Percentiles rank a stretch among this genome's conserved stretches.
These are phyloP conservation scores for Tethya wilhelma DNA, from an alignment of 37 sponge, comb jelly and placozoan genomes.

Conservation along the genomic window DNA sequence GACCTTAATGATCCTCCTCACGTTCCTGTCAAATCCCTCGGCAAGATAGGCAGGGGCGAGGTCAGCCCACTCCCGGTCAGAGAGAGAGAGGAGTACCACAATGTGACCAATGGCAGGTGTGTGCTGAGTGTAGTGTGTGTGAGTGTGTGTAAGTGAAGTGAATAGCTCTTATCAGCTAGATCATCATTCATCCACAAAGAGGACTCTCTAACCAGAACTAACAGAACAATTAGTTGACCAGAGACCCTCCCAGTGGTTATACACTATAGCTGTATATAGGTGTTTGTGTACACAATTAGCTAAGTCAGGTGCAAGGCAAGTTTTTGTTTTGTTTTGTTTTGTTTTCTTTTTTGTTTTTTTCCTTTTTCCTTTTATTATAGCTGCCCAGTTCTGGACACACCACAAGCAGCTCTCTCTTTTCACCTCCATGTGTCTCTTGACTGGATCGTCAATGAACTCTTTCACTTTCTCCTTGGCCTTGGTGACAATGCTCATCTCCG, in stretches of 20 bases:
- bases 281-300: too few relatives aligned
- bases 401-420: background rate
- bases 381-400: background rate
- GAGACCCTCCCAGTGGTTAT: too few relatives aligned
- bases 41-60: conserved; percentile 33
- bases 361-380: too few relatives aligned
- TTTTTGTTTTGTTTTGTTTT: too few relatives aligned
- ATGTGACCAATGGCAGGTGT: conserved; percentile 29
- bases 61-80: conserved; percentile 50
- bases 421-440: conserved; percentile 27
- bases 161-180: too few relatives aligned
- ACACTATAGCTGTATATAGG: too few relatives aligned
- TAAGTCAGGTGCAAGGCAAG: too few relatives aligned
- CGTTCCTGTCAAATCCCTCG: conserved; percentile 49
- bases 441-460: conserved; percentile 44
- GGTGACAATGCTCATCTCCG: conserved; percentile 13
- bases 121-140: conserved; percentile 4
- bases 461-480: conserved; percentile 38
- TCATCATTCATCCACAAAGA: too few relatives aligned
- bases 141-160: too few relatives aligned
- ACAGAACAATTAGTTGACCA: too few relatives aligned
- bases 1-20: conserved; percentile 42
- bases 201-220: too few relatives aligned
- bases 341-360: too few relatives aligned
- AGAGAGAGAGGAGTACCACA: conserved; percentile 27